These are phyloP conservation scores for Xiphophorus birchmanni DNA, from an alignment of 2,797 vertebrate species.

Conservation along the genomic window DNA sequence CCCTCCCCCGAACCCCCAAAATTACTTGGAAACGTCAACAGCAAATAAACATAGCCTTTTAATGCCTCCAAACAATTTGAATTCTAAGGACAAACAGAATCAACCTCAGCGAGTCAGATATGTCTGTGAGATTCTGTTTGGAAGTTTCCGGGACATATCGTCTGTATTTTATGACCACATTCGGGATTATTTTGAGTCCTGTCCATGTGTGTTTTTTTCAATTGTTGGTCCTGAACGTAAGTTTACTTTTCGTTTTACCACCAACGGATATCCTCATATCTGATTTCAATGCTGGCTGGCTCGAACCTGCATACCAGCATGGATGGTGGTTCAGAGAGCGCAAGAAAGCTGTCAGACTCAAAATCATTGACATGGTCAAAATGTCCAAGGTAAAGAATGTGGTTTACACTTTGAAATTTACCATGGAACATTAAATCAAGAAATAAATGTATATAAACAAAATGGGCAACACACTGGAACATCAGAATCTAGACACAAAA, in stretches of 20 bases:
- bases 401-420: background rate
- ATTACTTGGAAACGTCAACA: conserved; percentile 67
- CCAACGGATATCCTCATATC: conserved; percentile 38
- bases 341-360: conserved; percentile 11
- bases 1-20: conserved; percentile 20
- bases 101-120: conserved; percentile 41
- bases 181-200: conserved; percentile 31
- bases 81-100: conserved; percentile 53
- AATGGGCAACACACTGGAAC: background rate
- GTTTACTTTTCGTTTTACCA: conserved; percentile 26
- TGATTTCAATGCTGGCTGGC: conserved; percentile 30
- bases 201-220: background rate
- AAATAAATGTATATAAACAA: background rate
- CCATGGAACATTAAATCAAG: conserved; percentile 20
- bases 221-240: conserved; percentile 24
- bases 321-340: conserved; percentile 24
- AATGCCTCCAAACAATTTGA: conserved; percentile 52
- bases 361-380: conserved; percentile 18
- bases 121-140: conserved; percentile 38
- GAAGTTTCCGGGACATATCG: conserved; percentile 30
- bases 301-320: conserved; percentile 14
- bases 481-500: background rate
- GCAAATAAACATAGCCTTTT: conserved; percentile 70
- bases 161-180: conserved; percentile 26
- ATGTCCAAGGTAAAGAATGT: conserved; percentile 12